Conservation (phyloP, 2,113 vertebrate genomes). For the Glaucomys volans region DNA sequence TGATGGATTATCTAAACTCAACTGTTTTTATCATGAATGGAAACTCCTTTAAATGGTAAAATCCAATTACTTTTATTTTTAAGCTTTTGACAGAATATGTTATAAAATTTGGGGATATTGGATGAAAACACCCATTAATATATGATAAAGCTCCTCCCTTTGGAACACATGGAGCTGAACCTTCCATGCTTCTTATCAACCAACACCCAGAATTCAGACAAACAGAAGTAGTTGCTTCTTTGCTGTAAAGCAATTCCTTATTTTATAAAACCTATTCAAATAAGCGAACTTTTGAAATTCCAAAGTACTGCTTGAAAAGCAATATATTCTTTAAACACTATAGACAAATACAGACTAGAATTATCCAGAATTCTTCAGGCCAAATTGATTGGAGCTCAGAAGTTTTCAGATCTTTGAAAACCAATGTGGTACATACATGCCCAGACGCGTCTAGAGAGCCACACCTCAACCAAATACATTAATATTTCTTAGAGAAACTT, state of each 20-base stretch:
- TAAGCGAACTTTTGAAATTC: neutral
- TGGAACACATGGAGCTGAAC: neutral
- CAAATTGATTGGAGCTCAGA: neutral
- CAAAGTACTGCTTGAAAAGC: constrained; percentile 34
- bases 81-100: neutral
- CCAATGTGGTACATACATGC: neutral
- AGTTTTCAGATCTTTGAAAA: constrained; percentile 38
- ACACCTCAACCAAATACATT: neutral
- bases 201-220: constrained; percentile 42
- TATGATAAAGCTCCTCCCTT: neutral
- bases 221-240: constrained; percentile 36
- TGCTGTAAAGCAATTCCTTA: constrained; percentile 3
- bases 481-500: neutral
- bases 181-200: neutral
- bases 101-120: neutral
- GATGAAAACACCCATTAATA: neutral
- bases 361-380: neutral
- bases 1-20: neutral
- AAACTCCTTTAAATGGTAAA: neutral
- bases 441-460: neutral
- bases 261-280: constrained; percentile 40
- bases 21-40: neutral
- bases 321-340: neutral
- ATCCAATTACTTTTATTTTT: neutral
- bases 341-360: constrained; percentile 20